phyloP scores from a whole-genome alignment of 2,113 vertebrate genomes.

The Galemys pyrenaicus region DNA sequence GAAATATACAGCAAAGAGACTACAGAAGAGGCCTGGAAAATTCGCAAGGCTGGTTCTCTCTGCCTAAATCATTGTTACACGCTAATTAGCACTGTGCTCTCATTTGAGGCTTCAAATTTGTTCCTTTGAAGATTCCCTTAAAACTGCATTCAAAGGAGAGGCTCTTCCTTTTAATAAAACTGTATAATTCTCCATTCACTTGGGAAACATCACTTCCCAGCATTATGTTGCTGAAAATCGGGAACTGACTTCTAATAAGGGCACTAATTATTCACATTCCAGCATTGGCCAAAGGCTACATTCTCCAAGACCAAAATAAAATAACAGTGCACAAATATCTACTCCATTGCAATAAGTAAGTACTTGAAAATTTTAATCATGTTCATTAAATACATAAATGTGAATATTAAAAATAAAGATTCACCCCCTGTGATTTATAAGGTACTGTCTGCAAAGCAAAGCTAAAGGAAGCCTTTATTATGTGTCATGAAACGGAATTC shows the following conservation, averaged over 20 bases:
- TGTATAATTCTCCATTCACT: conserved; percentile 80
- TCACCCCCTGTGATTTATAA: conserved; percentile 85
- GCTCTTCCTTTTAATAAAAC: conserved; percentile 70
- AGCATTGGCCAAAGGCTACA: conserved; percentile 76
- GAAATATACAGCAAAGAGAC: conserved; percentile 72
- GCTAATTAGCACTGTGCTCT: conserved; percentile 76
- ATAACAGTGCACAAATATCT: conserved; percentile 82
- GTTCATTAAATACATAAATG: conserved; percentile 87
- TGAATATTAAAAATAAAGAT: conserved; percentile 88
- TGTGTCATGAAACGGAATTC: conserved; percentile 81
- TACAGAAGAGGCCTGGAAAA: conserved; percentile 63
- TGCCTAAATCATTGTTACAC: conserved; percentile 71
- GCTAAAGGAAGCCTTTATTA: conserved; percentile 78
- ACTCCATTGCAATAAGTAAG: conserved; percentile 82
- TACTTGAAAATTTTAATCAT: conserved; percentile 85
- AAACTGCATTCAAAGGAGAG: conserved; percentile 79
- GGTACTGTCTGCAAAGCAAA: conserved; percentile 78
- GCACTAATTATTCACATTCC: conserved; percentile 82
- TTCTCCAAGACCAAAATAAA: conserved; percentile 81
- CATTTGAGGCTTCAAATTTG: conserved; percentile 73
- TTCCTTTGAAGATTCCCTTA: conserved; percentile 84
- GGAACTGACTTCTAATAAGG: conserved; percentile 80
- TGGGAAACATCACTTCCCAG: conserved; percentile 76
- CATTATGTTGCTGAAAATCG: conserved; percentile 69
- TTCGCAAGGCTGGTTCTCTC: conserved; percentile 73